A percentile compares a stretch with the other conserved stretches of the same genome.
phyloP scores from a whole-genome alignment of 1,140 invertebrate species.

The Drosophila carrolli region DNA sequence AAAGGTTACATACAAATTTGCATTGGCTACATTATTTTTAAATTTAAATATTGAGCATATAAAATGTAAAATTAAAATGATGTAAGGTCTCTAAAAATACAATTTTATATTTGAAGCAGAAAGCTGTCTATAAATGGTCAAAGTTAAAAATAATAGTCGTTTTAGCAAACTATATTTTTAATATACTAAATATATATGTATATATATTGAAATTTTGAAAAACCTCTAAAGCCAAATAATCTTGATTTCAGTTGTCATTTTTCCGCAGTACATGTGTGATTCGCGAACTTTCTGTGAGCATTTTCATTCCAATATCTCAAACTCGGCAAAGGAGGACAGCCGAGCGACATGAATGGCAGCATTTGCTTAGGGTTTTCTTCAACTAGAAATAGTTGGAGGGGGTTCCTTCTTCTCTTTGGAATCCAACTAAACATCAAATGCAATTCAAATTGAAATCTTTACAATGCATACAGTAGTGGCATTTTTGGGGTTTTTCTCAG shows the following conservation, averaged over 20 bases:
- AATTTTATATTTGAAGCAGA: too few relatives aligned
- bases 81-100: too few relatives aligned
- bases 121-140: too few relatives aligned
- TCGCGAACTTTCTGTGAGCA: constrained; percentile 25
- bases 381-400: constrained; percentile 33
- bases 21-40: too few relatives aligned
- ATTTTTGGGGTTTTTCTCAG: constrained; percentile 39
- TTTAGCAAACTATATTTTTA: not conserved
- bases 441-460: constrained; percentile 69
- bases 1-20: too few relatives aligned
- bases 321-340: constrained; percentile 36
- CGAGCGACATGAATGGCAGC: constrained; percentile 58
- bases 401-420: constrained; percentile 6
- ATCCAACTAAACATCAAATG: constrained; percentile 67
- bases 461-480: constrained; percentile 59
- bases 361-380: constrained; percentile 47
- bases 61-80: too few relatives aligned
- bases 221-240: not conserved
- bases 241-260: too few relatives aligned
- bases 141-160: too few relatives aligned
- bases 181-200: too few relatives aligned
- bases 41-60: too few relatives aligned
- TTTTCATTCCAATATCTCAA: constrained; percentile 55
- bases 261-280: constrained; percentile 3
- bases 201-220: not conserved